phyloP scores from a whole-genome alignment of 2,888 invertebrate genomes.

The Teleiodes luculella region DNA sequence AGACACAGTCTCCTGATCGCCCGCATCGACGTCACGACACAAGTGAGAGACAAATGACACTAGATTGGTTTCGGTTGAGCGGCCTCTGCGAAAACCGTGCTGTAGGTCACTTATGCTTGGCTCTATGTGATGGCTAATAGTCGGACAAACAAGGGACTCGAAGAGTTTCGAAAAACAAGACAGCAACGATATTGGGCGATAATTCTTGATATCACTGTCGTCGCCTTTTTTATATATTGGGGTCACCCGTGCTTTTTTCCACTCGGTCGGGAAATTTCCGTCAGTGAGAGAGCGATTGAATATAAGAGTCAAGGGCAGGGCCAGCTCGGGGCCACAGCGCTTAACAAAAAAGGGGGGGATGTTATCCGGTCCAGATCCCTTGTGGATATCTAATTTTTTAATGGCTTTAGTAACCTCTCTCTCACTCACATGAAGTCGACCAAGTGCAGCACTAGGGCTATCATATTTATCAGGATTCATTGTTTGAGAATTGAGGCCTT shows the following conservation, averaged over 20 bases:
- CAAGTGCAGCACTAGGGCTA: too few relatives aligned
- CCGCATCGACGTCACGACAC: not conserved
- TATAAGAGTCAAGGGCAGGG: not conserved
- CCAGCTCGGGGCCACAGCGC: not conserved
- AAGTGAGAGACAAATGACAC: not conserved
- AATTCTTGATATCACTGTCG: not conserved
- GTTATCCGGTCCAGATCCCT: conserved; percentile 1
- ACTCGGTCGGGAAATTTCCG: not conserved
- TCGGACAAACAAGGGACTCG: not conserved
- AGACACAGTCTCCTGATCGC: not conserved
- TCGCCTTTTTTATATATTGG: conserved; percentile 3
- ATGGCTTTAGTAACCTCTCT: too few relatives aligned
- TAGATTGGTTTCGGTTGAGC: not conserved
- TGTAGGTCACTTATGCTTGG: not conserved
- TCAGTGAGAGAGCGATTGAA: not conserved
- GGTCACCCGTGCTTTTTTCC: not conserved
- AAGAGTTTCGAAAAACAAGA: not conserved
- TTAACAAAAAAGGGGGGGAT: conserved; percentile 4
- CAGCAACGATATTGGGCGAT: not conserved
- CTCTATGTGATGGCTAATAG: not conserved
- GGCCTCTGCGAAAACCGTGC: not conserved
- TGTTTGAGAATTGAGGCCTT: too few relatives aligned
- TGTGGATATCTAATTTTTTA: not conserved
- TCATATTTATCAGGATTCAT: too few relatives aligned
- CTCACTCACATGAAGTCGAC: not conserved